Evolutionary conservation across 2,113 vertebrate species (phyloP), one percentile per base, ranked within the genome.

Genomic region (Catagonus wagneri): DNA sequence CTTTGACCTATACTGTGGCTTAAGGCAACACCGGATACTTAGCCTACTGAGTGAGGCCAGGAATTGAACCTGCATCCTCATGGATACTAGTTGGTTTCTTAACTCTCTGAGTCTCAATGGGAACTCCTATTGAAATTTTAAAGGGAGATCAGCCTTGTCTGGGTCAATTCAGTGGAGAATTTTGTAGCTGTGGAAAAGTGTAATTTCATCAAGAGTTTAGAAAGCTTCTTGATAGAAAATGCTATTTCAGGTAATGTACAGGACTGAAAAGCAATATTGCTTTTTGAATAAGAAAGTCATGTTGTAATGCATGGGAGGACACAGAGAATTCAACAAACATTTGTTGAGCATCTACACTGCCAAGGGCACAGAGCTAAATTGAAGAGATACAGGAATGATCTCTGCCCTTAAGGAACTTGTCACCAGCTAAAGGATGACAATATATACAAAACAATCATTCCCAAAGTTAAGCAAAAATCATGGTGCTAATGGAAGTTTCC

Each of bases 191-290:
- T 29, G 4, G 39, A 86, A 74, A 89, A 61, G 56, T 39, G 1
- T 68, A 83, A 69, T 92, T 74, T 89, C 52, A 96, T 68, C 29
- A 96, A 89, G 32, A 89, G 94, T 80, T 96, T 74, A 89, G 63
- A 95, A 93, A 81, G 12, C 10, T 65, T 23, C 39, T 81, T 89
- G 61, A 74, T 13, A 86, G 61, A 94, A 97, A 97, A 92, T 74
- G 52, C 74, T 61, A 79, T 72, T 89, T 74, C 32, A 27, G 34
- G 25, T 86, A 81, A 91, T 54, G 13, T 39, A 89, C 52, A 74
- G 69, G 79, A 68, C 1, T 97, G 25, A 54, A 74, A 92, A 94
- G 71, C 1, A 88, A 19, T 29, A 44, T 14, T 91, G 25, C 27
- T 81, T 96, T 87, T 72, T 78, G 16, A 92, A 71, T 66, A 8